phyloP scores from a whole-genome alignment of 2,888 invertebrate species.

The Elmis aenea region DNA sequence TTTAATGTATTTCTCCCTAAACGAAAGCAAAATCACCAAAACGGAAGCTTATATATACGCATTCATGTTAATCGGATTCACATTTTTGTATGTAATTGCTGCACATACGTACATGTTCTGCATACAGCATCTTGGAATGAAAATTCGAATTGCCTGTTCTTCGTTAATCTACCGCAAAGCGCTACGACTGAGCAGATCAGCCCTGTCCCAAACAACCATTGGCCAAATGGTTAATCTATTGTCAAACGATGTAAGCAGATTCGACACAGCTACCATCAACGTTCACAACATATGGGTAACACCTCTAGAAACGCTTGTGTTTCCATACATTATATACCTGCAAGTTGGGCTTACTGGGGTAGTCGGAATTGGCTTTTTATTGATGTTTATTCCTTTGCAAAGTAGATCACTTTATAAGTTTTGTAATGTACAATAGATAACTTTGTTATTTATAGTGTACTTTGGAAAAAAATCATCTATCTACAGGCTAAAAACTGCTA shows the following conservation, averaged over 20 bases:
- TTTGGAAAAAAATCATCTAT: conserved; percentile 22
- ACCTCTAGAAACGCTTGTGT: conserved; percentile 68
- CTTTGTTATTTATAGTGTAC: too few relatives aligned
- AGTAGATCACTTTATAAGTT: conserved; percentile 32
- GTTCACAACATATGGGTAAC: conserved; percentile 77
- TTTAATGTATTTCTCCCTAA: conserved; percentile 61
- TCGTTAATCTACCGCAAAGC: conserved; percentile 75
- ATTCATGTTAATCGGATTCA: conserved; percentile 64
- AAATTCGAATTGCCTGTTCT: conserved; percentile 74
- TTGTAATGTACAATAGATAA: not conserved
- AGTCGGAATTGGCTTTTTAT: conserved; percentile 51
- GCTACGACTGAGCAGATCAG: conserved; percentile 64
- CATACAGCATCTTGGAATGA: conserved; percentile 76
- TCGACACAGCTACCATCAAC: conserved; percentile 75
- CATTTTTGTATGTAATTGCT: conserved; percentile 62
- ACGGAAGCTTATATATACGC: conserved; percentile 72
- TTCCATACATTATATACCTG: conserved; percentile 63
- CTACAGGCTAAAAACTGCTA: conserved; percentile 50
- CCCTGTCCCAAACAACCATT: conserved; percentile 76
- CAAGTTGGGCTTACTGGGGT: conserved; percentile 51
- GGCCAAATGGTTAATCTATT: conserved; percentile 53
- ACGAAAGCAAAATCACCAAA: conserved; percentile 37
- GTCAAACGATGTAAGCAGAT: conserved; percentile 82
- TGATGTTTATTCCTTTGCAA: conserved; percentile 47
- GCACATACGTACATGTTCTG: conserved; percentile 79